phyloP scores from a whole-genome alignment of 1,140 invertebrate genomes.

The Ylistrum balloti region DNA sequence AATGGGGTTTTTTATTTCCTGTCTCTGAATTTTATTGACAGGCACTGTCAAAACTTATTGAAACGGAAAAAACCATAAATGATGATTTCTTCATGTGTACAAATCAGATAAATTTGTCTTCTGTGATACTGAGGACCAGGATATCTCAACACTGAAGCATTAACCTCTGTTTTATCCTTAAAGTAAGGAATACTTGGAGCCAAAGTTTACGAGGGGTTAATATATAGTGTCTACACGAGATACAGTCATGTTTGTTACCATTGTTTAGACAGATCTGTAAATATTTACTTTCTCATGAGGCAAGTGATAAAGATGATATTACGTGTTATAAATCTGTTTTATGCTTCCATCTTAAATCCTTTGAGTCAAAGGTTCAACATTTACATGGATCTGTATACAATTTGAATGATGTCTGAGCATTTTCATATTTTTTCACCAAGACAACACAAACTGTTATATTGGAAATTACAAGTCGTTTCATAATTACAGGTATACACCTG shows the following conservation, averaged over 20 bases:
- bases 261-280: conserved; percentile 1
- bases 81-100: conserved; percentile 17
- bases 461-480: neutral
- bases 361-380: neutral
- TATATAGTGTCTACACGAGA: neutral
- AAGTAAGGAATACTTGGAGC: neutral
- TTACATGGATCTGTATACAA: neutral
- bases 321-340: conserved; percentile 22
- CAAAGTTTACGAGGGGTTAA: neutral
- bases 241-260: neutral
- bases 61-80: conserved; percentile 21
- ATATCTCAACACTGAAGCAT: neutral
- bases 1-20: conserved; percentile 16
- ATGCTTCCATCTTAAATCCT: neutral
- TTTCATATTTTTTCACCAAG: neutral
- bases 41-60: neutral
- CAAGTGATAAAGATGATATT: conserved; percentile 23
- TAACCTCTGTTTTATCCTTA: neutral
- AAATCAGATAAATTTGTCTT: neutral
- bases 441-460: no score
- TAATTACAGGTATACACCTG: neutral
- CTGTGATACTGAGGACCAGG: neutral
- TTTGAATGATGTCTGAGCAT: neutral
- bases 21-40: conserved; percentile 14
- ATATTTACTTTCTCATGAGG: neutral